Evolutionary conservation across 2,797 vertebrate species (phyloP), one percentile per base, ranked within the genome.

Genomic region (Lepilemur ruficaudatus): DNA sequence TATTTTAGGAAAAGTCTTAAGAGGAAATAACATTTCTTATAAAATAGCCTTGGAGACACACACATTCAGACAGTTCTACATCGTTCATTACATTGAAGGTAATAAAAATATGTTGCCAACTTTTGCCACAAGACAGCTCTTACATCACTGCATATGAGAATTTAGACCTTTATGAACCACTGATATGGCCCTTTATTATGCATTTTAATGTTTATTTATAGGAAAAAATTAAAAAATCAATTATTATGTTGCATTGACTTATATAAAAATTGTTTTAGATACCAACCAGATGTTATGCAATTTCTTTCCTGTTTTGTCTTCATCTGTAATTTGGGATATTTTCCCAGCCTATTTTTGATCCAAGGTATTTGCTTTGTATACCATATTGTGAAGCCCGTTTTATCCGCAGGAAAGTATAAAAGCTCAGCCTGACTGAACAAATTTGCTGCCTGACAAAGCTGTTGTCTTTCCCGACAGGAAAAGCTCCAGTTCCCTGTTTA

Each of bases 311-410:
- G 9, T 91, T 94, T 87, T 41, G 9, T 67, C 63, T 88, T 95
- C 59, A 81, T 85, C 38, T 85, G 38, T 90, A 48, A 90, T 50
- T 91, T 83, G 25, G 67, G n/a, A n/a, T 55, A 59, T 28, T 59
- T 69, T 81, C 28, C 52, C 32, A 91, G n/a, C 15, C n/a, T 83
- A 41, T 76, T 86, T 1, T 38, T 96, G 79, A 96, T 67, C 2
- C 2, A 65, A 79, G 30, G 23, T 59, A 93, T 97, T 97, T 98
- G 65, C 91, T 96, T 85, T 92, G 57, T 97, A 97, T 92, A 90
- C 59, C 4, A 7, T 84, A 67, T 57, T 85, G 48, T 61, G 25
- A 38, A 91, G 32, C 0, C 63, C n/a, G 5, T 79, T 97, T 93
- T 93, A 95, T 73, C 82, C n/a, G 63, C 0, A 12, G 72, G 69